These are phyloP conservation scores for Pararge aegeria DNA, from an alignment of 1,140 invertebrate genomes.

Conservation along the genomic window DNA sequence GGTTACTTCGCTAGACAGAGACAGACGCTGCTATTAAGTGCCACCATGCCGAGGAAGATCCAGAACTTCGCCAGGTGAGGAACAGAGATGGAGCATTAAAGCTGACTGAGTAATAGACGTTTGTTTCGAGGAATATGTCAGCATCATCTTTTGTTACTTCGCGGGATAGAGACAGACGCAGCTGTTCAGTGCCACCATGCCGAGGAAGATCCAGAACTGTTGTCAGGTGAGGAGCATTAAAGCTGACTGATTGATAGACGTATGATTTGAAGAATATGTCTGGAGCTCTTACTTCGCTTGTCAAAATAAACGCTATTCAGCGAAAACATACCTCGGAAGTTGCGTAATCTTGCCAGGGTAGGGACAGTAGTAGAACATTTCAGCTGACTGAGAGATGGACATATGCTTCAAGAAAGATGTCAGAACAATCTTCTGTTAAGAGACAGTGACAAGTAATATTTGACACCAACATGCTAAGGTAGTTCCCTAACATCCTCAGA, in stretches of 20 bases:
- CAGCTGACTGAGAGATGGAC: too few relatives aligned
- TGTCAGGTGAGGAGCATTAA: slow-evolving; percentile 63
- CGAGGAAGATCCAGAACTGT: slow-evolving; percentile 99
- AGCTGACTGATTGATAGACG: too few relatives aligned
- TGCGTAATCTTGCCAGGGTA: slow-evolving; percentile 89
- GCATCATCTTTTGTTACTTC: slow-evolving; percentile 99
- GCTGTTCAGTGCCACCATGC: slow-evolving; percentile 99
- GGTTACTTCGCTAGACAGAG: slow-evolving; percentile 99
- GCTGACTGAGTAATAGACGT: too few relatives aligned
- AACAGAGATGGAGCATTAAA: too few relatives aligned
- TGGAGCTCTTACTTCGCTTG: slow-evolving; percentile 98
- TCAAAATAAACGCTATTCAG: too few relatives aligned
- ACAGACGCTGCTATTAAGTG: too few relatives aligned
- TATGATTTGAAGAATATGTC: slow-evolving; percentile 99
- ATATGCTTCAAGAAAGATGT: slow-evolving; percentile 99
- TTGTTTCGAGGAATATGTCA: slow-evolving; percentile 99
- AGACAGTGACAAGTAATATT: slow-evolving; percentile 99
- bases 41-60: slow-evolving; percentile 99
- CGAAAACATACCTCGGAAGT: slow-evolving; percentile 99
- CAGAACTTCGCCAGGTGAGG: slow-evolving; percentile 89
- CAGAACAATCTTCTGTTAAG: slow-evolving; percentile 98
- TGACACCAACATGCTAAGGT: too few relatives aligned
- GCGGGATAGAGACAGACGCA: slow-evolving; percentile 98
- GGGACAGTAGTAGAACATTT: too few relatives aligned
- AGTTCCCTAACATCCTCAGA: too few relatives aligned